Conservation (phyloP, 2,888 invertebrate genomes). For the Leptopilina syphax region DNA sequence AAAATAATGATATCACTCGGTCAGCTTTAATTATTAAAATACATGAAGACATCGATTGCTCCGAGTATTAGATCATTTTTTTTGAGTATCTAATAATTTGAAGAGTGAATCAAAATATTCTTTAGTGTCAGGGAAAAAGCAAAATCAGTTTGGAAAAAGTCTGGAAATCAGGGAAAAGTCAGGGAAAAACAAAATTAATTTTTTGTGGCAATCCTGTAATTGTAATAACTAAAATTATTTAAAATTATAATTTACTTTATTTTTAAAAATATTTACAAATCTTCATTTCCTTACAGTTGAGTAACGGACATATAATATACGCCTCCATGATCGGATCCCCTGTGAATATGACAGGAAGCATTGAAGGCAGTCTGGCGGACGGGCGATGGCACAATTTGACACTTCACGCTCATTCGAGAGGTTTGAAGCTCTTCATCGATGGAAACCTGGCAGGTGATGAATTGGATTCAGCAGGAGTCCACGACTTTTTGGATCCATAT, state of each 20-base stretch:
- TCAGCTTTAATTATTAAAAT: too few species aligned
- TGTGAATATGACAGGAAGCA: conserved; percentile 89
- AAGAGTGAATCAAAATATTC: too few species aligned
- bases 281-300: conserved; percentile 76
- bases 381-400: conserved; percentile 94
- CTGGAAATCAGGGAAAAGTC: too few species aligned
- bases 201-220: too few species aligned
- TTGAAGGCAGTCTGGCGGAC: conserved; percentile 83
- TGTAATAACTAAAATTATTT: not conserved
- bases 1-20: too few species aligned
- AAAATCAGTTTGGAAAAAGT: too few species aligned
- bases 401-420: conserved; percentile 84
- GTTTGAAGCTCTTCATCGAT: conserved; percentile 86
- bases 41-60: too few species aligned
- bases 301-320: conserved; percentile 87
- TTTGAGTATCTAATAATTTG: too few species aligned
- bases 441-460: conserved; percentile 87
- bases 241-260: not conserved
- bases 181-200: too few species aligned
- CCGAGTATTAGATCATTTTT: too few species aligned
- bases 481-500: conserved; percentile 95
- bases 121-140: too few species aligned
- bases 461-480: conserved; percentile 90
- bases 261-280: not conserved
- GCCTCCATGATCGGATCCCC: conserved; percentile 87